Evolutionary conservation across 35 echinoderm and acorn worm species (phyloP).

Genomic region (Lytechinus variegatus): DNA sequence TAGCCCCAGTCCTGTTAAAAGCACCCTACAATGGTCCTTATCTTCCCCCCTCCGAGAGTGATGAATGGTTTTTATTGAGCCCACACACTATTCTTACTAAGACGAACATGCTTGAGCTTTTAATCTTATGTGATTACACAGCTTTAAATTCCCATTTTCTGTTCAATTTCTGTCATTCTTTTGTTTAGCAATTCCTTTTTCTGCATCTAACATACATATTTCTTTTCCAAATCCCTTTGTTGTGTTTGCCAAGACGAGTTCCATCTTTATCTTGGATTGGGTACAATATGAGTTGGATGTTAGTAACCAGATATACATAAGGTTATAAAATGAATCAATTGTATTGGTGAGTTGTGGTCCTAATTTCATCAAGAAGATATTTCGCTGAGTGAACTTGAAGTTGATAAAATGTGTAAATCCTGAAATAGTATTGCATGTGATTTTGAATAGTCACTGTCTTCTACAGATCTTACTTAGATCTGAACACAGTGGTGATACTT

Average conservation of each 20-base stretch:
- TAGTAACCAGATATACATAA: neutral
- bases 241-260: neutral
- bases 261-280: neutral
- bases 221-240: neutral
- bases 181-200: neutral
- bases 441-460: too few species aligned
- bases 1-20: neutral
- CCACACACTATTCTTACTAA: neutral
- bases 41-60: neutral
- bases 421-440: too few species aligned
- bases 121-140: constrained; percentile 45
- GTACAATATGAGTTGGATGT: neutral
- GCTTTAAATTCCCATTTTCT: neutral
- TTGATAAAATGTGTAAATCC: too few species aligned
- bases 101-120: constrained; percentile 16
- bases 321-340: too few species aligned
- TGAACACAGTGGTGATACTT: neutral
- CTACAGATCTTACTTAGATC: neutral
- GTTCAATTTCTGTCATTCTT: neutral
- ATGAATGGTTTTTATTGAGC: constrained; percentile 33
- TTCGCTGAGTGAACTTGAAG: too few species aligned
- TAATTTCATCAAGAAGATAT: too few species aligned
- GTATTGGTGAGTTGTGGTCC: too few species aligned
- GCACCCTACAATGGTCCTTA: constrained; percentile 23
- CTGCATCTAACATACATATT: neutral